Conservation (phyloP, 2,797 vertebrate genomes). For the Sitta carolinensis region DNA sequence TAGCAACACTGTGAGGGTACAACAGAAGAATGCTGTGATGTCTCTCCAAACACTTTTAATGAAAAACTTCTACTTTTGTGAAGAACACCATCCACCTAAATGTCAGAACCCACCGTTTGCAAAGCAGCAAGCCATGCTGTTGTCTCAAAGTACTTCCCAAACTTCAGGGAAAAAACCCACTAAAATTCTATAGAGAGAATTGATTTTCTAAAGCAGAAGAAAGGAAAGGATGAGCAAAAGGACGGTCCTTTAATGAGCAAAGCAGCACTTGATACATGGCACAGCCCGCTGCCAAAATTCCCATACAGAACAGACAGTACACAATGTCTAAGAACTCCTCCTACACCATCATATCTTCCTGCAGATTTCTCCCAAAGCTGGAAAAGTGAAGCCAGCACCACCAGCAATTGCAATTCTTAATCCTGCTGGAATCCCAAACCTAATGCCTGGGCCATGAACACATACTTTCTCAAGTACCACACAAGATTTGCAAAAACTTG, state of each 20-base stretch:
- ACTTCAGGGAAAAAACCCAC: neutral
- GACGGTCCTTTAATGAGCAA: neutral
- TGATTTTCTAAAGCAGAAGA: neutral
- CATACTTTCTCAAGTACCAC: neutral
- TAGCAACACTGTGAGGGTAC: neutral
- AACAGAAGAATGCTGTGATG: neutral
- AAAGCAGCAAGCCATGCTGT: neutral
- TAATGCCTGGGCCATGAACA: neutral
- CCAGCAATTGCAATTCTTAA: neutral
- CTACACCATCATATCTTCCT: constrained; percentile 23
- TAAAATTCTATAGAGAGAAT: neutral
- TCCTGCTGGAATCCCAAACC: neutral
- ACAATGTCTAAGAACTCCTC: constrained; percentile 45
- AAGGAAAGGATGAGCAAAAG: neutral
- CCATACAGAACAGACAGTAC: constrained; percentile 49
- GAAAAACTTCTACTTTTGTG: neutral
- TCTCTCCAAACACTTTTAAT: neutral
- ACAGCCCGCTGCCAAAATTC: constrained; percentile 39
- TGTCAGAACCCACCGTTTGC: neutral
- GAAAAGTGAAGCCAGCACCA: neutral
- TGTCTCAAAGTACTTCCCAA: neutral
- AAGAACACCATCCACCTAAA: neutral
- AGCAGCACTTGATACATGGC: constrained; percentile 12
- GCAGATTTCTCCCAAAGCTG: neutral
- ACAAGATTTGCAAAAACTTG: neutral